Evolutionary conservation across 1,140 invertebrate genomes (phyloP).

Genomic region (Papilio helenus): DNA sequence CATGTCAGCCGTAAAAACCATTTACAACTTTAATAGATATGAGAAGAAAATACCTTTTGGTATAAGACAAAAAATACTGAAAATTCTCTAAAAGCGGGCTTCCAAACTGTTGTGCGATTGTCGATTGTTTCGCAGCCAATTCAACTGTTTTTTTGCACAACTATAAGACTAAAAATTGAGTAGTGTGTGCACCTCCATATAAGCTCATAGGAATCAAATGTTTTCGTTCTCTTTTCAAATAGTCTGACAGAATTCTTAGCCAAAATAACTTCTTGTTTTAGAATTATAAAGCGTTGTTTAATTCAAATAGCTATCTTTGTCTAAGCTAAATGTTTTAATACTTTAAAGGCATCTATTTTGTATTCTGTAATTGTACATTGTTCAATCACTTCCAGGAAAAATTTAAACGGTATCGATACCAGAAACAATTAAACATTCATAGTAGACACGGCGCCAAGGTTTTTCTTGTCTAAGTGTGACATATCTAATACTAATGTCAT

Average conservation of each 20-base stretch:
- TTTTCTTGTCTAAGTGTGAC: neutral
- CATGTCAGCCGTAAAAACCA: neutral
- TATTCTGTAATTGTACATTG: neutral
- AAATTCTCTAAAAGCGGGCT: no score
- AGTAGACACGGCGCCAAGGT: slow-evolving; percentile 12
- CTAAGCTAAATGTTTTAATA: neutral
- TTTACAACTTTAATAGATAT: neutral
- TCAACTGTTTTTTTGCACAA: no score
- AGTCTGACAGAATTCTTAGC: neutral
- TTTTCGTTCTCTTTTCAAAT: no score
- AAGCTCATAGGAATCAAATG: no score
- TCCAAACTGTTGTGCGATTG: no score
- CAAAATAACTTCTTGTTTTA: neutral
- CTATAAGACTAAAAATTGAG: no score
- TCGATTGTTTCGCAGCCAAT: no score
- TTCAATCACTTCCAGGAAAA: slow-evolving; percentile 13
- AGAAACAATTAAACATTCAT: slow-evolving; percentile 22
- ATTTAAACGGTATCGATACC: slow-evolving; percentile 23
- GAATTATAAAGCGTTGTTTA: neutral
- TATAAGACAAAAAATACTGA: no score
- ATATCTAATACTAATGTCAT: slow-evolving; percentile 2
- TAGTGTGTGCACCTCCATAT: no score
- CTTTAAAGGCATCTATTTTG: neutral
- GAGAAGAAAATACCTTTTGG: no score
- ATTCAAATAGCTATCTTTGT: neutral